These are phyloP conservation scores for Gallirallus australis DNA, from an alignment of 2,797 vertebrate species.

Conservation along the genomic window DNA sequence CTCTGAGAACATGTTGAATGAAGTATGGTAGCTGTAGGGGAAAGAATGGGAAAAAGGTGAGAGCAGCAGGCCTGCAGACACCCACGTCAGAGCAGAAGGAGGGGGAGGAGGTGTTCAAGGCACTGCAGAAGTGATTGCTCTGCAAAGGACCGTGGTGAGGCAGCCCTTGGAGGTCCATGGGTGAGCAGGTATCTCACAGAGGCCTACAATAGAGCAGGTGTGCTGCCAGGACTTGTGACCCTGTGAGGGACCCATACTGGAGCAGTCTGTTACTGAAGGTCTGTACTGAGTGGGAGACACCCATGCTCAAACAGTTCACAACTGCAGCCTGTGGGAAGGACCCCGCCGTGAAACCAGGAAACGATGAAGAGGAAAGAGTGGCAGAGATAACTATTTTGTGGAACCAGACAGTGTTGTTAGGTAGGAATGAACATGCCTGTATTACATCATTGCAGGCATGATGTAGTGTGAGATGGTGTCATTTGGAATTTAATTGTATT, in stretches of 20 bases:
- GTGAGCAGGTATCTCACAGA: no score
- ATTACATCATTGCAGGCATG: background rate
- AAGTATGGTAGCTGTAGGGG: background rate
- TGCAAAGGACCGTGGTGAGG: no score
- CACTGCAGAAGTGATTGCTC: fast-evolving
- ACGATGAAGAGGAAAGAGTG: no score
- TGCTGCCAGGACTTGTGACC: background rate
- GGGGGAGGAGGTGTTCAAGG: no score
- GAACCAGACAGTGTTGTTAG: background rate
- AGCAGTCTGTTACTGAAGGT: background rate
- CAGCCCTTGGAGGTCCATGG: fast-evolving
- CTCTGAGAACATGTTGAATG: fast-evolving
- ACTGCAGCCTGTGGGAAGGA: background rate
- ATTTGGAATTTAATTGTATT: background rate
- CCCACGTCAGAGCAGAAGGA: fast-evolving
- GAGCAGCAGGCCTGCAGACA: background rate
- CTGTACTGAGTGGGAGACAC: background rate
- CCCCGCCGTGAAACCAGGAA: background rate
- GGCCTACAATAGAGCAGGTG: fast-evolving
- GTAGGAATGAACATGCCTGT: fast-evolving
- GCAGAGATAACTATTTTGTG: background rate
- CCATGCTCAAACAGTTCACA: background rate
- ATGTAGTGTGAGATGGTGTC: background rate
- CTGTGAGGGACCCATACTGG: fast-evolving
- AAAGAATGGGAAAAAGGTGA: background rate